Evolutionary conservation across 2,797 vertebrate species (phyloP).

Genomic region (Anabacerthia variegaticeps): DNA sequence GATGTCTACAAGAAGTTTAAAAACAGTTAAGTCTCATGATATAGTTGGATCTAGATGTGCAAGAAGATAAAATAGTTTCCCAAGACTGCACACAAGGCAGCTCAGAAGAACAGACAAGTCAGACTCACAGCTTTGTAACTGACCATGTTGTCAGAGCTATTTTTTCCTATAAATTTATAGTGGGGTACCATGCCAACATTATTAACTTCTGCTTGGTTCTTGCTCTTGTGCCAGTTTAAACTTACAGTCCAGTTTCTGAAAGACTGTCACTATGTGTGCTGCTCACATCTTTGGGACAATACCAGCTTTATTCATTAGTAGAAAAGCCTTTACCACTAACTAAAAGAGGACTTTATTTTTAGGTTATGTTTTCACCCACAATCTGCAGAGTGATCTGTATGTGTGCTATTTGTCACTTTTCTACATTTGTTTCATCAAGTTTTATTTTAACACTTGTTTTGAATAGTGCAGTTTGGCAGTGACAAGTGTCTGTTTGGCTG

Average conservation of each 20-base stretch:
- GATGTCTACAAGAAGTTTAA: background rate
- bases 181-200: background rate
- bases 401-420: conserved; percentile 2
- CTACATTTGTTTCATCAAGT: background rate
- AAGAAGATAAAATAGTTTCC: conserved; percentile 29
- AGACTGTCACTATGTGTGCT: background rate
- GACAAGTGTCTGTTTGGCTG: background rate
- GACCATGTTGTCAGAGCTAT: background rate
- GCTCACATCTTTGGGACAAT: background rate
- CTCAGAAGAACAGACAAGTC: background rate
- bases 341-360: conserved; percentile 49
- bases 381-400: background rate
- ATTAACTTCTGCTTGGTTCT: background rate
- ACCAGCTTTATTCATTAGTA: conserved; percentile 6
- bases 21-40: background rate
- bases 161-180: background rate
- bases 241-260: background rate
- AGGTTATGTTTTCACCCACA: conserved; percentile 8
- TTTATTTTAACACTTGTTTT: background rate
- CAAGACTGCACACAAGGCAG: conserved; percentile 11
- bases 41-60: background rate
- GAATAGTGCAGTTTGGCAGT: background rate
- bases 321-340: background rate
- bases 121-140: background rate
- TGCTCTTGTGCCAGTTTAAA: conserved; percentile 4